phyloP scores from a whole-genome alignment of 2,113 vertebrate species.

The Limanda limanda region DNA sequence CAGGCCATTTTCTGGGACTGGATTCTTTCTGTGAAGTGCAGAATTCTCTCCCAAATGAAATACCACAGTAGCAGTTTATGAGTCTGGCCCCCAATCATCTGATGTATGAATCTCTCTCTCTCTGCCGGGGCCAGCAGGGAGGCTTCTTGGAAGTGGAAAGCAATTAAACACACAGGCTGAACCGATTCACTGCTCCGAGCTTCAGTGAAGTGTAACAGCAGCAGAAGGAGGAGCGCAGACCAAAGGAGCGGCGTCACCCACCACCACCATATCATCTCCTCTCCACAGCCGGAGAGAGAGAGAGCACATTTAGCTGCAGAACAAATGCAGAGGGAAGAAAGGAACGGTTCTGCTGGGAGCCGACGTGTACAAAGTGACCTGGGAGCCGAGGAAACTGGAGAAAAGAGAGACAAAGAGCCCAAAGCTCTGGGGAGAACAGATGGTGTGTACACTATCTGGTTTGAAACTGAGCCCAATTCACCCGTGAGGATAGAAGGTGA shows the following conservation, averaged over 20 bases:
- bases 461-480: conserved; percentile 34
- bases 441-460: conserved; percentile 30
- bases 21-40: conserved; percentile 15
- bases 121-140: conserved; percentile 46
- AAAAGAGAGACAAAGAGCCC: conserved; percentile 25
- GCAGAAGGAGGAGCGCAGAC: conserved; percentile 44
- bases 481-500: conserved; percentile 40
- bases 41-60: conserved; percentile 21
- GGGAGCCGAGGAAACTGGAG: conserved; percentile 20
- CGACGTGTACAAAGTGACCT: conserved; percentile 18
- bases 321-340: conserved; percentile 40
- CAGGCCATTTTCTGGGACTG: conserved; percentile 5
- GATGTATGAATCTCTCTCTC: conserved; percentile 32
- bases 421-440: conserved; percentile 44
- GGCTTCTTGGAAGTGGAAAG: conserved; percentile 55
- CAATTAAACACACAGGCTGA: conserved; percentile 66
- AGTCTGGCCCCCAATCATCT: conserved; percentile 25
- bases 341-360: conserved; percentile 36
- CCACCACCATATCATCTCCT: conserved; percentile 32
- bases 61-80: conserved; percentile 14
- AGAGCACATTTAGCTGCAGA: conserved; percentile 46
- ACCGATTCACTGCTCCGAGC: conserved; percentile 35
- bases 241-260: conserved; percentile 26
- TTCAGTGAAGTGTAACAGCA: conserved; percentile 39
- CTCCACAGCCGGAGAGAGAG: conserved; percentile 37